phyloP scores from a whole-genome alignment of 2,113 vertebrate genomes.

The Osmerus mordax region DNA sequence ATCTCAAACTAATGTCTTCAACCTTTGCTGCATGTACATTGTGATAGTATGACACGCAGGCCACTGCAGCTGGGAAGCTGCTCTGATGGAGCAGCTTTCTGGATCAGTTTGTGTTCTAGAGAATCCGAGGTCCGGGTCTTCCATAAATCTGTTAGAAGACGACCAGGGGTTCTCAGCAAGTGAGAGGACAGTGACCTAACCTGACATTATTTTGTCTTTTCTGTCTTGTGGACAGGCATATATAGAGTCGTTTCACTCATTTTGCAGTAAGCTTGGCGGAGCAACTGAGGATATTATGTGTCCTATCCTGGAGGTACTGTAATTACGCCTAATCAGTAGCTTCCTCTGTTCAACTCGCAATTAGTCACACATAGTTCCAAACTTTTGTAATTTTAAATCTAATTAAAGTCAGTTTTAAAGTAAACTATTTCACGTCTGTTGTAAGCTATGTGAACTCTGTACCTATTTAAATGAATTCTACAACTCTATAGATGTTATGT shows the following conservation, averaged over 20 bases:
- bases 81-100: background rate
- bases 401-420: background rate
- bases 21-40: too few relatives aligned
- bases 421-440: background rate
- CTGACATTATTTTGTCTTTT: conserved; percentile 8
- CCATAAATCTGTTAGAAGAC: too few relatives aligned
- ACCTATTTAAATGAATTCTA: too few relatives aligned
- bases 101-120: background rate
- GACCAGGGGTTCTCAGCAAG: background rate
- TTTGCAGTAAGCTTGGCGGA: conserved; percentile 82
- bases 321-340: background rate
- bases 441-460: too few relatives aligned
- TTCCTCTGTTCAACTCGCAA: too few relatives aligned
- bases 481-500: too few relatives aligned
- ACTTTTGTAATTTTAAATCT: too few relatives aligned
- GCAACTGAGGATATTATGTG: conserved; percentile 84
- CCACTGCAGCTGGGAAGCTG: background rate
- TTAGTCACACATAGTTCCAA: background rate
- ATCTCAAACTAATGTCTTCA: too few relatives aligned
- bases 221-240: conserved; percentile 74
- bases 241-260: conserved; percentile 83
- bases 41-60: too few relatives aligned
- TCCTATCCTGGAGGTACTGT: conserved; percentile 82
- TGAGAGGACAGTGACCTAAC: background rate
- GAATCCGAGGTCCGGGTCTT: background rate